Base-by-base conservation (phyloP, 2,797 vertebrate species). In the Hephaestus fuliginosus region DNA sequence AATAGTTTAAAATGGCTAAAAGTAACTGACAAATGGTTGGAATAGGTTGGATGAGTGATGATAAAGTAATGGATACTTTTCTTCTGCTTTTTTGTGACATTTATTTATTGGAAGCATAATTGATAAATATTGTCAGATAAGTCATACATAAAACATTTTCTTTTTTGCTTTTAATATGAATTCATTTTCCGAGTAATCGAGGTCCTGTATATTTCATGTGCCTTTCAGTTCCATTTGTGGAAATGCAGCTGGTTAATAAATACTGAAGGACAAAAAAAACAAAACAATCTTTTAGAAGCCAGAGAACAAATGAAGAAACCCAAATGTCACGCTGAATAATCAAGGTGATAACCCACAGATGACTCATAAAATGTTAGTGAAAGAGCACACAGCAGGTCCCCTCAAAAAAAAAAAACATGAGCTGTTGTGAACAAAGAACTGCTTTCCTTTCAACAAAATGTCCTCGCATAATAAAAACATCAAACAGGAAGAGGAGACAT, bases 261-360 rank as follows among this genome's bases (percentile, higher is more conserved):
- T 39, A 39, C 7, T 9, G 8, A 39, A 9, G 36, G 36, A 39
- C 36, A 39, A 39, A 39, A 39, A 44, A 20, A 46, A 39, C 6
- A 39, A 39, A 44, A 33, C 30, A 33, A 20, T 28, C 15, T 4
- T 12, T 39, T 3, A 49, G 22, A 63, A 48, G 53, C n/a, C 63
- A 22, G 41, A 51, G 70, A 18, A 41, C 18, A 30, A 67, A 67
- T 12, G 22, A 10, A 33, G 7, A 49, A 48, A 46, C 30, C 25
- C n/a, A 64, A 55, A 77, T 68, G 65, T 68, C 62, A 46, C 4
- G 46, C 25, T 69, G 61, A 66, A 76, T 63, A 72, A 64, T 70
- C 28, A 52, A 43, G 13, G 15, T 41, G 33, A 41, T 15, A 25
- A 48, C 52, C 53, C 28, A 22, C 28, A 30, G 70, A 56, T 46